Evolutionary conservation across 2,888 invertebrate species (phyloP), one percentile per base, ranked within the genome.

Genomic region (Fissipunctia ypsillon): DNA sequence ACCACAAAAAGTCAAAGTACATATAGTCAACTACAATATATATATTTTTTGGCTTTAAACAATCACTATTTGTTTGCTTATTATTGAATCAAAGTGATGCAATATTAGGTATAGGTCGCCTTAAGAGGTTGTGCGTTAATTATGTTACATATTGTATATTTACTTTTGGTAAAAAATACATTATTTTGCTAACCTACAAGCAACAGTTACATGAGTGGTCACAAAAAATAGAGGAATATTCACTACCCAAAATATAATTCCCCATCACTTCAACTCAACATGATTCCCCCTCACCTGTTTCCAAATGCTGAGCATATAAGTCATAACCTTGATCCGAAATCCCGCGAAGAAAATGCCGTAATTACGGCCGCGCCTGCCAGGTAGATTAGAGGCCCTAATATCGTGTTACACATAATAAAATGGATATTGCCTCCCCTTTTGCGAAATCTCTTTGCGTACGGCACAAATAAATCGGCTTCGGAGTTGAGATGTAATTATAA

Each of bases 321-420:
- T 67, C 59, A 82, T 69, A 78, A 48, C 73, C 69, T 69, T 69
- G 82, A 81, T 81, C 82, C 69, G 35, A 78, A 79, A 81, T 80
- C 59, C 64, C 54, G 64, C 70, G 35, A 28, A 82, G 75, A 81
- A 82, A 81, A 75, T 59, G 65, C 68, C 14, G 41, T 82, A 82
- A 82, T 81, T 81, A 82, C 60, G 48, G 22, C 56, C 56, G 52
- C 71, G 65, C 54, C 64, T 31, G 54, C 54, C 67, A 41, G 67
- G 57, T 71, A 68, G 81, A 81, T 82, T 71, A 78, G 31, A 56
- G 31, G n/a, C 35, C 52, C 45, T 35, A 57, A 82, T 82, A 82
- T 78, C 75, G 60, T 63, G 70, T 68, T 74, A 69, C 64, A 70
- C 69, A 71, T 69, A 78, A 56, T 70, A 81, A 81, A 78, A 71